Evolutionary conservation across 2,113 vertebrate species (phyloP).

Genomic region (Alexandromys fortis): DNA sequence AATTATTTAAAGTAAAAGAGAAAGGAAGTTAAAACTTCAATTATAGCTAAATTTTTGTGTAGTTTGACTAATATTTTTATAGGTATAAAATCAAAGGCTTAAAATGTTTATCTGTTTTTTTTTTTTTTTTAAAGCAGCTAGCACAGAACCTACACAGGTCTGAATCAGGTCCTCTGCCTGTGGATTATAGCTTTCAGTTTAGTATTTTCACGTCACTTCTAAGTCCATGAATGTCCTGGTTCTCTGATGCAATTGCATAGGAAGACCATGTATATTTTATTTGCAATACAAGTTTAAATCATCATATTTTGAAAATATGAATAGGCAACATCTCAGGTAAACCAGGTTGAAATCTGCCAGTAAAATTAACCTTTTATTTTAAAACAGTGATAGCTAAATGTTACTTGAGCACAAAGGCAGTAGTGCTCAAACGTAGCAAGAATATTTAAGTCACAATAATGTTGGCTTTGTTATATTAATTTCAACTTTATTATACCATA

Average conservation of each 20-base stretch:
- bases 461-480: neutral
- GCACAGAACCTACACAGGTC: fast-evolving
- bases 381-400: neutral
- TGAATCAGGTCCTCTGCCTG: fast-evolving
- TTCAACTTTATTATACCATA: neutral
- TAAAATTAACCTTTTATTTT: neutral
- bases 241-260: neutral
- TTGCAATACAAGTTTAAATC: neutral
- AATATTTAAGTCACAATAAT: neutral
- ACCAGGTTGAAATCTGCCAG: neutral
- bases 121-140: neutral
- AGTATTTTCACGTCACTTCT: neutral
- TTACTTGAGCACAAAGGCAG: neutral
- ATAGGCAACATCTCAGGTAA: neutral
- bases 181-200: neutral
- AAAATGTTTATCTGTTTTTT: fast-evolving
- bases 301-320: neutral
- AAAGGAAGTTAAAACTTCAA: neutral
- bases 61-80: neutral
- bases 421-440: neutral
- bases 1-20: neutral
- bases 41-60: neutral
- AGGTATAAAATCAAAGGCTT: neutral
- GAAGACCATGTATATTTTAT: neutral
- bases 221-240: neutral